Conservation (phyloP, 1,140 invertebrate species). For the Acromyrmex charruanus region DNA sequence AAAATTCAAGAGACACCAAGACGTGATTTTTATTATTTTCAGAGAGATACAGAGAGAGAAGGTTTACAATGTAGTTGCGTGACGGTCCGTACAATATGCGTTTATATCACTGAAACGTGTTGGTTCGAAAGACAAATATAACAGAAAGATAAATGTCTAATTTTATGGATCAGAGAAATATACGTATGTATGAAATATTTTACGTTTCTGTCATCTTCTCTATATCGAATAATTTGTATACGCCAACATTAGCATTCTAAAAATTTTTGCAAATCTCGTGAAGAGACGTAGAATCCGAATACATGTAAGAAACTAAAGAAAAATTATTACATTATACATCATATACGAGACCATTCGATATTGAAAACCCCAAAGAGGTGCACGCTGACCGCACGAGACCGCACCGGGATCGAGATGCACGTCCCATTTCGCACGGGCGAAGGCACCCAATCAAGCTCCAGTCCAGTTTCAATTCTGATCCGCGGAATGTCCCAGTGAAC, state of each 20-base stretch:
- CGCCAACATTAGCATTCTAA: neutral
- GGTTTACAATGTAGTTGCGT: neutral
- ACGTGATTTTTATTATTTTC: neutral
- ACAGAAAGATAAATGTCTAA: neutral
- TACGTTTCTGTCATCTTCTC: neutral
- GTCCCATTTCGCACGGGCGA: slow-evolving; percentile 48
- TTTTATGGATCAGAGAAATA: slow-evolving; percentile 2
- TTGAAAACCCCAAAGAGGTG: neutral
- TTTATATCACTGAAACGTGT: neutral
- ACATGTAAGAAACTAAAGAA: neutral
- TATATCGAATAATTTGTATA: neutral
- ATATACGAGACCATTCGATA: neutral
- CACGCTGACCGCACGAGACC: slow-evolving; percentile 43
- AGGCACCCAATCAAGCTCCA: slow-evolving; percentile 45
- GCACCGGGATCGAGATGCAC: slow-evolving; percentile 17
- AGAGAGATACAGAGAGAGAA: neutral
- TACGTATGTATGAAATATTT: neutral
- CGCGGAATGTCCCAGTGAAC: slow-evolving; percentile 15
- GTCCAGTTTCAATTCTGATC: slow-evolving; percentile 48
- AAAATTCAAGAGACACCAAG: neutral
- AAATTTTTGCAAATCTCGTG: neutral
- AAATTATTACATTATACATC: neutral
- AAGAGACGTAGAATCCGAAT: neutral
- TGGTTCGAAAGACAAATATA: neutral
- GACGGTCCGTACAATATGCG: neutral